phyloP scores from a whole-genome alignment of 2,797 vertebrate species.

The Prunella strophiata region DNA sequence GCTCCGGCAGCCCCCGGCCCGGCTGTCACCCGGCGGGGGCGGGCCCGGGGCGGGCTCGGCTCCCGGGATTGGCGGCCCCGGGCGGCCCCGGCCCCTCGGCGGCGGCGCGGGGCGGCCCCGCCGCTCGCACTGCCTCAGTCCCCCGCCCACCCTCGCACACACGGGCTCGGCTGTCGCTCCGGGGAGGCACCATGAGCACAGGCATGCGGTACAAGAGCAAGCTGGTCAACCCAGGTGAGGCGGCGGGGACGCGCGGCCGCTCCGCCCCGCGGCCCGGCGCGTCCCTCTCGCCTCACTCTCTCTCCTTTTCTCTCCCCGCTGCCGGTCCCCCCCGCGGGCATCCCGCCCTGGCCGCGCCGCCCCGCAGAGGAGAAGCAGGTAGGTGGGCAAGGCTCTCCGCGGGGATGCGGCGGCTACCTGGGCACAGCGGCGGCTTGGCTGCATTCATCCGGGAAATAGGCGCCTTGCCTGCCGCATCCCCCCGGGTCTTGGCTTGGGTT shows the following conservation, averaged over 20 bases:
- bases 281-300: background rate
- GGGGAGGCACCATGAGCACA: conserved; percentile 83
- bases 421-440: background rate
- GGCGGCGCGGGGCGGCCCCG: background rate
- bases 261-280: conserved; percentile 39
- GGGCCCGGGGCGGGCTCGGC: background rate
- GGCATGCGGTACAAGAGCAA: conserved; percentile 93
- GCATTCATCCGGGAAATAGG: background rate
- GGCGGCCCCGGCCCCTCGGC: background rate
- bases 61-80: background rate
- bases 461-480: background rate
- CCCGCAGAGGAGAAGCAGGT: conserved; percentile 68
- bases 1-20: background rate
- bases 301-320: conserved; percentile 32
- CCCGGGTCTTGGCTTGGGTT: background rate
- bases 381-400: background rate
- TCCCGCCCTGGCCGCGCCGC: conserved; percentile 9
- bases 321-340: background rate
- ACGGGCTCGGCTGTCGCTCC: background rate
- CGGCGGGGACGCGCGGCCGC: background rate
- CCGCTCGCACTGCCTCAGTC: background rate
- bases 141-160: background rate
- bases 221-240: conserved; percentile 91
- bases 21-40: background rate
- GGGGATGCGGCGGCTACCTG: background rate